Base-by-base conservation (phyloP, 2,113 vertebrate genomes). In the Oncorhynchus mykiss region DNA sequence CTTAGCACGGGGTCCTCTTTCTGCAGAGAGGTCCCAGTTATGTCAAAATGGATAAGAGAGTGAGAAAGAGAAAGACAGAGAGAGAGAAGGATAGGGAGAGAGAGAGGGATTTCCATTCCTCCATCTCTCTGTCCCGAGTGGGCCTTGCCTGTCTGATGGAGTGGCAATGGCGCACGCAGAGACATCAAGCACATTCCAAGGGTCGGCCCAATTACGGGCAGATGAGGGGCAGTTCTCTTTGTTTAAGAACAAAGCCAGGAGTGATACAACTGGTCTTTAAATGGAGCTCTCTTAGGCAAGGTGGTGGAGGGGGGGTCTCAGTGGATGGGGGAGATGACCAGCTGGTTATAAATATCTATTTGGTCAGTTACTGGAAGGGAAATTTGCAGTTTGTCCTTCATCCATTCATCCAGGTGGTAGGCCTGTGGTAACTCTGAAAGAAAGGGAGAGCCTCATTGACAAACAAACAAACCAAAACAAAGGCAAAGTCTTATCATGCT, bases 261-360 rank as follows among this genome's bases (percentile, higher is more conserved):
- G 92, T 92, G 89, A 91, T 90, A 92, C 91, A 92, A 91, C 88
- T 91, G 88, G 77, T 93, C 90, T 93, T 92, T 91, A 92, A 92
- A 92, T 81, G 78, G 83, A 86, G 87, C 88, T 93, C 90, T 92
- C 81, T 74, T 84, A 90, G 91, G 79, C 80, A 20, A 67, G 72
- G 84, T 72, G 79, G 67, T 71, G 78, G 39, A 12, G 39, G 39
- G 39, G 66, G 29, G 67, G 67, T 6, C 69, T 54, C 78, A 11
- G 73, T 72, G 77, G 79, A 78, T 70, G 79, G 80, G 84, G 86
- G 87, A 84, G 88, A 88, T 88, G 86, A 91, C 91, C 92, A 93
- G 92, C 89, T 93, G 92, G 89, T 91, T 91, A 93, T 90, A 93
- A 93, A 93, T 91, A 93, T 91, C 91, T 92, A 92, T 89, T 92